Percentiles rank a stretch among this genome's conserved stretches.
phyloP scores from a whole-genome alignment of 2,888 invertebrate genomes.

The Criorhina ranunculi region DNA sequence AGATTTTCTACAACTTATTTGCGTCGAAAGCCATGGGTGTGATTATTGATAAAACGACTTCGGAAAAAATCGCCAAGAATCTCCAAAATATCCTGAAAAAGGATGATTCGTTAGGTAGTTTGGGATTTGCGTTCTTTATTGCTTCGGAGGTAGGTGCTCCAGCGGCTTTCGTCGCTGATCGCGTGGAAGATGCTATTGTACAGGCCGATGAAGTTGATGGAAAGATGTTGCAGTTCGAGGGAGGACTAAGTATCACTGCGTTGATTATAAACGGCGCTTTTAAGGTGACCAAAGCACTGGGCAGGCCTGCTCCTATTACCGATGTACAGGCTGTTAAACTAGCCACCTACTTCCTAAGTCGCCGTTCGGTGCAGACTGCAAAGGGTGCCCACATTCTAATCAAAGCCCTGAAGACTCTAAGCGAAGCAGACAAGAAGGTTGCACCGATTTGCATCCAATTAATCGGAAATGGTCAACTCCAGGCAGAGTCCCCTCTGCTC shows the following conservation, averaged over 20 bases:
- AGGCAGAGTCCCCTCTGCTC: conserved; percentile 90
- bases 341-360: conserved; percentile 94
- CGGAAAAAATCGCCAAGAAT: conserved; percentile 89
- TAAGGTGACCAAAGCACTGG: conserved; percentile 87
- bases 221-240: conserved; percentile 95
- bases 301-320: conserved; percentile 89
- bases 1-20: conserved; percentile 90
- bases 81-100: conserved; percentile 92
- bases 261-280: conserved; percentile 87
- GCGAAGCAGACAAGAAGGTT: conserved; percentile 88
- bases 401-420: conserved; percentile 88
- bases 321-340: conserved; percentile 94
- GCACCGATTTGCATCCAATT: conserved; percentile 94
- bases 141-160: conserved; percentile 89
- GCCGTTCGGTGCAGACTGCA: conserved; percentile 94
- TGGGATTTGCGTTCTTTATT: conserved; percentile 93
- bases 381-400: conserved; percentile 93
- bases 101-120: conserved; percentile 92
- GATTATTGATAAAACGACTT: conserved; percentile 88
- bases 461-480: conserved; percentile 91
- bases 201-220: conserved; percentile 98
- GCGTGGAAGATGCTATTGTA: conserved; percentile 95
- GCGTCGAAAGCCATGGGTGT: conserved; percentile 89
- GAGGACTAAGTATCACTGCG: conserved; percentile 92
- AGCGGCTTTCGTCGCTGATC: conserved; percentile 88